phyloP scores from a whole-genome alignment of 1,140 invertebrate species.

The Ericerus pela region DNA sequence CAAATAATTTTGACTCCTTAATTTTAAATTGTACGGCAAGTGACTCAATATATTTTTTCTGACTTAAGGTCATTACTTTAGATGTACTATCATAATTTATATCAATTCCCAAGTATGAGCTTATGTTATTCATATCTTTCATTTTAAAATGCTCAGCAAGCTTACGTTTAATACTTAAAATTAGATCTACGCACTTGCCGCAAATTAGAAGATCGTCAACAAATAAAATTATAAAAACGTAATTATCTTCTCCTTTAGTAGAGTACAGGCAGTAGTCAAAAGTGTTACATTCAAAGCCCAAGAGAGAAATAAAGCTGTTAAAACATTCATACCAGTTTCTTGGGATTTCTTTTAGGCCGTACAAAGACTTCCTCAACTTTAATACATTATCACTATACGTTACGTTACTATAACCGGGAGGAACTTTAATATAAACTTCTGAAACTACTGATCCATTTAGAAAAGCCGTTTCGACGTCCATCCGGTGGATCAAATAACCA shows the following conservation, averaged over 20 bases:
- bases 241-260: not conserved
- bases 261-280: slow-evolving; percentile 9
- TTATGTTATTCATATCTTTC: not conserved
- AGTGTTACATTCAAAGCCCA: not conserved
- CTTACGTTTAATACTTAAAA: not conserved
- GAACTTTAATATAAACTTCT: slow-evolving; percentile 12
- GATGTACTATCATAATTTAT: not conserved
- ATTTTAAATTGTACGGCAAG: not conserved
- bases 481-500: slow-evolving; percentile 8
- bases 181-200: not conserved
- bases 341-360: slow-evolving; percentile 13
- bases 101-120: slow-evolving; percentile 2
- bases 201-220: slow-evolving; percentile 13
- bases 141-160: slow-evolving; percentile 1
- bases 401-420: slow-evolving; percentile 15
- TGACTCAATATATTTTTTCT: not conserved
- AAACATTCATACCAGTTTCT: slow-evolving; percentile 11
- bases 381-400: not conserved
- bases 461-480: slow-evolving; percentile 14
- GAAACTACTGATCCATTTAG: slow-evolving; percentile 4
- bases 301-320: not conserved
- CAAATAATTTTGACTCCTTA: not conserved
- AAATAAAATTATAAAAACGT: not conserved
- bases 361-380: slow-evolving; percentile 9
- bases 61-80: not conserved